phyloP scores from a whole-genome alignment of 1,140 invertebrate genomes.

The Drosophila nasuta region DNA sequence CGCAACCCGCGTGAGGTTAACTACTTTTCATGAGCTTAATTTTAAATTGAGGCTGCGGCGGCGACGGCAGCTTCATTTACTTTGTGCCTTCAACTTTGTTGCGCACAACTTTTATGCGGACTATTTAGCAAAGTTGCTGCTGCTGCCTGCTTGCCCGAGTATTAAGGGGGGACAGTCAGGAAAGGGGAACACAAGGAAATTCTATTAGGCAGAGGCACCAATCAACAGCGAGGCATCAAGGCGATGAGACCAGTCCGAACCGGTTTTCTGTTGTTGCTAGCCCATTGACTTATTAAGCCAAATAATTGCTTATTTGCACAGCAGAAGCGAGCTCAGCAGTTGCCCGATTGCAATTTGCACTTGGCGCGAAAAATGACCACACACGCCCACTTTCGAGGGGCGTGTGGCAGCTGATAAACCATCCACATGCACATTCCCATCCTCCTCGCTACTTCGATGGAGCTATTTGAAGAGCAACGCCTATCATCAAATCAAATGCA shows the following conservation, averaged over 20 bases:
- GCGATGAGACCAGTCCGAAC: constrained; percentile 47
- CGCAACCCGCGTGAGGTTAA: constrained; percentile 67
- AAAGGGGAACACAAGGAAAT: constrained; percentile 38
- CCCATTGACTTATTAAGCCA: constrained; percentile 81
- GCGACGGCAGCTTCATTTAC: constrained; percentile 71
- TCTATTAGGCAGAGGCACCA: constrained; percentile 61
- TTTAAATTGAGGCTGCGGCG: constrained; percentile 78
- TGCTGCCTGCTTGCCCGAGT: constrained; percentile 3
- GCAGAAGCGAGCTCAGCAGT: background rate
- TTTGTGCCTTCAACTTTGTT: constrained; percentile 79
- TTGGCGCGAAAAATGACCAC: constrained; percentile 75
- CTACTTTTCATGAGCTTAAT: constrained; percentile 83
- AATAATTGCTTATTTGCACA: constrained; percentile 82
- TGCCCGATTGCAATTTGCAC: constrained; percentile 65
- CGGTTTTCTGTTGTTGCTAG: constrained; percentile 23
- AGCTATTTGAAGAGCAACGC: constrained; percentile 62
- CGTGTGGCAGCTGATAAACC: constrained; percentile 66
- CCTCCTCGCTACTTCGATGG: constrained; percentile 5
- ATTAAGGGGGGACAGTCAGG: background rate
- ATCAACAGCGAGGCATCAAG: constrained; percentile 35
- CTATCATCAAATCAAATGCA: constrained; percentile 53
- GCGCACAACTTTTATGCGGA: constrained; percentile 74
- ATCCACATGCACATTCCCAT: constrained; percentile 12
- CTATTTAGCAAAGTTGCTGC: constrained; percentile 67
- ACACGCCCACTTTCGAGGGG: constrained; percentile 61